Conservation (phyloP, 1,140 invertebrate genomes). For the Microplitis mediator region DNA sequence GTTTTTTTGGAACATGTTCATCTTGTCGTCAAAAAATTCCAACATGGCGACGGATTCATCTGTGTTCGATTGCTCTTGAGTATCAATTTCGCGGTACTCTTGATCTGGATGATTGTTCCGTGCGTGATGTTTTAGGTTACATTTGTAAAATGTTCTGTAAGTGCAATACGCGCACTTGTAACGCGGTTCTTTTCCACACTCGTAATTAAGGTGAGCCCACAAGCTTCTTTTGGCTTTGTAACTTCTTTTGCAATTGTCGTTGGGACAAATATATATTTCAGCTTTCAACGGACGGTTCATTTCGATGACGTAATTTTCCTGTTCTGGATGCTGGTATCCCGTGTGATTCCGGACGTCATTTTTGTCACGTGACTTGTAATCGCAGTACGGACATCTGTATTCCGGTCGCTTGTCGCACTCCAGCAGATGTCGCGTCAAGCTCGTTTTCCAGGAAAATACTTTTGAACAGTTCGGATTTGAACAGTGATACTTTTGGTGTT, state of each 20-base stretch:
- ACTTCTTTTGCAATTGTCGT: conserved; percentile 1
- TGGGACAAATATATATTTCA: background rate
- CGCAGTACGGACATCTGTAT: background rate
- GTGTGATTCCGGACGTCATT: conserved; percentile 43
- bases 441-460: too few species aligned
- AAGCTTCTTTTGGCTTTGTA: conserved; percentile 34
- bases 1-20: too few species aligned
- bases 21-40: too few species aligned
- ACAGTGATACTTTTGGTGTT: too few species aligned
- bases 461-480: too few species aligned
- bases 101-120: conserved; percentile 4
- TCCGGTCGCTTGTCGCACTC: too few species aligned
- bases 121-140: background rate
- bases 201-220: conserved; percentile 55
- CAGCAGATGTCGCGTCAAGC: too few species aligned
- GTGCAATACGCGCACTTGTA: conserved; percentile 59
- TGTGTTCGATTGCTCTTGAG: too few species aligned
- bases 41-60: too few species aligned
- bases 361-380: conserved; percentile 30
- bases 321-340: conserved; percentile 45
- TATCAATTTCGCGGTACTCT: too few species aligned
- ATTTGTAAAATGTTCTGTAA: background rate
- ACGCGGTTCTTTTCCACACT: conserved; percentile 62
- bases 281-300: background rate
- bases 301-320: conserved; percentile 39